Evolutionary conservation across 2,113 vertebrate genomes (phyloP).

Genomic region (Sterna hirundo): DNA sequence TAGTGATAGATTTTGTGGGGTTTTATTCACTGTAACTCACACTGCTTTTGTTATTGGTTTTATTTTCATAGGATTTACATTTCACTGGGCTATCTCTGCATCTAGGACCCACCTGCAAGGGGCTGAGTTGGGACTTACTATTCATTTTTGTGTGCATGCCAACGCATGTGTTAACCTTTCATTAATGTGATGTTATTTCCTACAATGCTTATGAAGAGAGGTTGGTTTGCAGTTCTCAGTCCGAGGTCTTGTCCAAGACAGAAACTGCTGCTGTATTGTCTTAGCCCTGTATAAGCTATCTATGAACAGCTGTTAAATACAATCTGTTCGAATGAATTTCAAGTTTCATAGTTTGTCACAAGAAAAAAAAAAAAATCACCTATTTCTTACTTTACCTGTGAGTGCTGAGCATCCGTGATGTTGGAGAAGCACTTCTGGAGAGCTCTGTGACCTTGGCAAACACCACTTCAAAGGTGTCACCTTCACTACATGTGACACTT

Average conservation of each 20-base stretch:
- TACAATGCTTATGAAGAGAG: neutral
- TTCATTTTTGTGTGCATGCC: neutral
- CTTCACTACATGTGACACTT: neutral
- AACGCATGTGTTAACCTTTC: neutral
- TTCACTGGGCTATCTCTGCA: neutral
- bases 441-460: neutral
- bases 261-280: neutral
- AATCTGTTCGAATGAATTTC: neutral
- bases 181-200: neutral
- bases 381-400: neutral
- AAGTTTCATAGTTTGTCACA: neutral
- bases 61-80: neutral
- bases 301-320: neutral
- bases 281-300: neutral
- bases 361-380: neutral
- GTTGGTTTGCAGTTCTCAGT: neutral
- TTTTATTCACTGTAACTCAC: neutral
- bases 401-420: neutral
- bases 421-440: neutral
- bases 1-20: neutral
- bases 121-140: neutral
- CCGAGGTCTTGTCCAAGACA: neutral
- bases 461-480: neutral
- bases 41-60: neutral
- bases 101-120: neutral